These are phyloP conservation scores for Drosophila kohkoa DNA, from an alignment of 1,140 invertebrate species.

Conservation along the genomic window DNA sequence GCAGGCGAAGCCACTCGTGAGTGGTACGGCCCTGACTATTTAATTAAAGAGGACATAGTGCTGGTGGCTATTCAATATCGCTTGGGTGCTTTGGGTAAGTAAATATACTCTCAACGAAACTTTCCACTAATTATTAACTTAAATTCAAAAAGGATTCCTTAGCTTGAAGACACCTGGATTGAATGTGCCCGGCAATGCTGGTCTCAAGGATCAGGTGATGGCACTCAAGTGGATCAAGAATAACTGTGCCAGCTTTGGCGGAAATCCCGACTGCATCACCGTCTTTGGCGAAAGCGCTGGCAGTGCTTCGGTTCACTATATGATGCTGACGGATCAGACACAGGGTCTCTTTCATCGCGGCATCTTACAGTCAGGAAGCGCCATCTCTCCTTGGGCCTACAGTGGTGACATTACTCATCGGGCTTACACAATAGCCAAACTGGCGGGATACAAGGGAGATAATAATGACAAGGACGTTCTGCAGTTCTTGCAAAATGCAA, in stretches of 20 bases:
- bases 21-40: slow-evolving; percentile 86
- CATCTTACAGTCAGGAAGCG: slow-evolving; percentile 84
- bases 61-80: slow-evolving; percentile 86
- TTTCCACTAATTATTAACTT: neutral
- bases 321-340: slow-evolving; percentile 86
- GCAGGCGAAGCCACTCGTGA: slow-evolving; percentile 84
- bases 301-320: slow-evolving; percentile 85
- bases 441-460: slow-evolving; percentile 75
- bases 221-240: slow-evolving; percentile 88
- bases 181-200: slow-evolving; percentile 87
- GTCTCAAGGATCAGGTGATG: slow-evolving; percentile 88
- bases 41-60: slow-evolving; percentile 86
- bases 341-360: slow-evolving; percentile 85
- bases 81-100: slow-evolving; percentile 85
- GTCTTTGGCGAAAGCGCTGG: slow-evolving; percentile 85
- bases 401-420: slow-evolving; percentile 57
- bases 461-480: slow-evolving; percentile 75
- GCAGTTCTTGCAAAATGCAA: slow-evolving; percentile 63
- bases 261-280: slow-evolving; percentile 85
- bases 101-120: too few species aligned
- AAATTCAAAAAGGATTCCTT: slow-evolving; percentile 67
- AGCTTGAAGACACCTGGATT: slow-evolving; percentile 69
- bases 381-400: slow-evolving; percentile 64
- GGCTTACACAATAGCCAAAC: slow-evolving; percentile 66
- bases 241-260: slow-evolving; percentile 87